These are phyloP conservation scores for Cyrtonyx montezumae DNA, from an alignment of 2,113 vertebrate genomes.

Conservation along the genomic window DNA sequence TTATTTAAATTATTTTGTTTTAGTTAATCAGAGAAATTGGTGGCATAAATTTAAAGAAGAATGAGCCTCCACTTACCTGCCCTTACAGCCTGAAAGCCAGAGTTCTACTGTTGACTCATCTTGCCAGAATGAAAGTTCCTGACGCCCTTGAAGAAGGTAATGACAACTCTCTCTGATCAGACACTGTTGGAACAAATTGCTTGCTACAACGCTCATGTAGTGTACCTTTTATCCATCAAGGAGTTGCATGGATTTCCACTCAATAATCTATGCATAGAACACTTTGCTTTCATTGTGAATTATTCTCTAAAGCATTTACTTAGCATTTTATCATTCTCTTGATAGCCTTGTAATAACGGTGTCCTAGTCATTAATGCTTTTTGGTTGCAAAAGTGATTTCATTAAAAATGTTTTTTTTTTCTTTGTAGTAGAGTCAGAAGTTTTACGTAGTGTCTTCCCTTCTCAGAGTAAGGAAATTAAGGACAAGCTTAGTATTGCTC, in stretches of 20 bases:
- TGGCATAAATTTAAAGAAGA: conserved; percentile 98
- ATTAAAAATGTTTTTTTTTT: neutral
- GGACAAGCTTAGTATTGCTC: neutral
- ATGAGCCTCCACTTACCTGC: conserved; percentile 96
- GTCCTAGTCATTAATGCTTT: neutral
- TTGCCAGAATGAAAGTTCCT: conserved; percentile 94
- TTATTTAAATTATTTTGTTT: conserved; percentile 51
- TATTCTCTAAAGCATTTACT: neutral
- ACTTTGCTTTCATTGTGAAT: neutral
- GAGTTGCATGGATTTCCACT: neutral
- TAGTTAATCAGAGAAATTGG: conserved; percentile 97
- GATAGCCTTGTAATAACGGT: neutral
- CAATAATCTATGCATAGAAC: neutral
- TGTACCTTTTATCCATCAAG: neutral
- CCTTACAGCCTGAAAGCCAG: conserved; percentile 97
- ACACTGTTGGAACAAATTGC: neutral
- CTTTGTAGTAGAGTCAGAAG: neutral
- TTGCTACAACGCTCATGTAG: neutral
- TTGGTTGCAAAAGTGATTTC: neutral
- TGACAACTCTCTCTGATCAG: neutral
- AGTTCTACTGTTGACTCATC: conserved; percentile 91
- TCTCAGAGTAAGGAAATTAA: neutral
- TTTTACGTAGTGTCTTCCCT: neutral
- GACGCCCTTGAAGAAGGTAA: conserved; percentile 95
- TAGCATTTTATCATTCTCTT: neutral